A percentile compares a stretch with the other conserved stretches of the same genome.
Evolutionary conservation across 2,797 vertebrate species (phyloP).

Genomic region (Psittacula echo): DNA sequence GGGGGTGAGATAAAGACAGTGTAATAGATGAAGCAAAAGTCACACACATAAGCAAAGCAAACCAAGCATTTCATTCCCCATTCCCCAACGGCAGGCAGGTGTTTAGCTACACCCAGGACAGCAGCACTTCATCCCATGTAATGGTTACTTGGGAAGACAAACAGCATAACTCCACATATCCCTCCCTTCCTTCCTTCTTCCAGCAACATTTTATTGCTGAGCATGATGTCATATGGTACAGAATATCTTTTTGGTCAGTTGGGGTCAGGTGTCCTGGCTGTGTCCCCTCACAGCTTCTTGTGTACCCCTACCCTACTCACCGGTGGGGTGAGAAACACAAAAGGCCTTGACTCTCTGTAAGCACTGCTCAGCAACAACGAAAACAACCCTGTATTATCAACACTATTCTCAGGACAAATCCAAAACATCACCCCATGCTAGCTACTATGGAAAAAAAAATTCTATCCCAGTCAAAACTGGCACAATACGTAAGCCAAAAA

Average conservation of each 20-base stretch:
- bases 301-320: background rate
- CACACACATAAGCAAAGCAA: background rate
- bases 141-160: background rate
- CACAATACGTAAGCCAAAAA: background rate
- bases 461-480: background rate
- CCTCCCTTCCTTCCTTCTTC: background rate
- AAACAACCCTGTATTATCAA: background rate
- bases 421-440: background rate
- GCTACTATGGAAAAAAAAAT: background rate
- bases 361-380: background rate
- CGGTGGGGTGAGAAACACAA: background rate
- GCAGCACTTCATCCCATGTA: accelerated
- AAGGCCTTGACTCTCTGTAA: background rate
- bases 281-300: no score
- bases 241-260: background rate
- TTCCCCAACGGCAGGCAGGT: no score
- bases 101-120: background rate
- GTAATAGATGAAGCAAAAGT: background rate
- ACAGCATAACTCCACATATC: background rate
- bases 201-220: background rate
- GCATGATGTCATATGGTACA: accelerated
- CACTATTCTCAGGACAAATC: background rate
- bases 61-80: background rate
- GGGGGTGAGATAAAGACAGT: background rate
- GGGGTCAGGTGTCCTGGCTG: background rate